Evolutionary conservation across 1,140 invertebrate species (phyloP).

Genomic region (Drosophila parvula): DNA sequence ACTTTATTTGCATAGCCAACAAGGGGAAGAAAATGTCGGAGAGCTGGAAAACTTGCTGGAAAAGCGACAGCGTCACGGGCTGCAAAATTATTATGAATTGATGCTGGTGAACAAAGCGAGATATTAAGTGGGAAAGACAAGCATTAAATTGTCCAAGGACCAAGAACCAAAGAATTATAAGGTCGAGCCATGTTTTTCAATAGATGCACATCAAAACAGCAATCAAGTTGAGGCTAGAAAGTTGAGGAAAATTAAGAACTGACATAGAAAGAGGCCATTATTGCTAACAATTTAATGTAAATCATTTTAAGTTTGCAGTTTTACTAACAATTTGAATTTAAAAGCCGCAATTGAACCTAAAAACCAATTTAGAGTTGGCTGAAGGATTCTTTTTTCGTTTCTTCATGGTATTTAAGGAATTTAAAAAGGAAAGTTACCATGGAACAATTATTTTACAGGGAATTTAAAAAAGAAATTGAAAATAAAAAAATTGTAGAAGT

Average conservation of each 20-base stretch:
- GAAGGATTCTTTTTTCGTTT: neutral
- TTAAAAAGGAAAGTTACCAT: too few species aligned
- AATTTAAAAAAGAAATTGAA: neutral
- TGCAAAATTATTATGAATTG: constrained; percentile 60
- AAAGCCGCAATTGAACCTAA: neutral
- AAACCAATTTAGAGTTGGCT: neutral
- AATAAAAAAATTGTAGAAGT: neutral
- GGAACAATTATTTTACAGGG: neutral
- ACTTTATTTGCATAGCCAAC: constrained; percentile 59
- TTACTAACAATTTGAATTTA: neutral
- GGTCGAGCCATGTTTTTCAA: constrained; percentile 24
- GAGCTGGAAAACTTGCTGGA: constrained; percentile 31
- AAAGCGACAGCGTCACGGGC: constrained; percentile 5
- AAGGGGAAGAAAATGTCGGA: constrained; percentile 43
- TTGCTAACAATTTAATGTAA: neutral
- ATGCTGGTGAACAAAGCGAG: constrained; percentile 42
- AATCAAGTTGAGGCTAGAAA: too few species aligned
- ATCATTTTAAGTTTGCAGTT: neutral
- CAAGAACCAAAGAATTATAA: constrained; percentile 16
- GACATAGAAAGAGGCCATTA: neutral
- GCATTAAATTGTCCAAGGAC: constrained; percentile 24
- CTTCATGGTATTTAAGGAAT: too few species aligned
- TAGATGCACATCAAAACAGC: neutral
- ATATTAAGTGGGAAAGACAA: constrained; percentile 59
- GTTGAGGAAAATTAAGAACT: neutral